These are phyloP conservation scores for Amia ocellicauda DNA, from an alignment of 2,113 vertebrate genomes.

Conservation along the genomic window DNA sequence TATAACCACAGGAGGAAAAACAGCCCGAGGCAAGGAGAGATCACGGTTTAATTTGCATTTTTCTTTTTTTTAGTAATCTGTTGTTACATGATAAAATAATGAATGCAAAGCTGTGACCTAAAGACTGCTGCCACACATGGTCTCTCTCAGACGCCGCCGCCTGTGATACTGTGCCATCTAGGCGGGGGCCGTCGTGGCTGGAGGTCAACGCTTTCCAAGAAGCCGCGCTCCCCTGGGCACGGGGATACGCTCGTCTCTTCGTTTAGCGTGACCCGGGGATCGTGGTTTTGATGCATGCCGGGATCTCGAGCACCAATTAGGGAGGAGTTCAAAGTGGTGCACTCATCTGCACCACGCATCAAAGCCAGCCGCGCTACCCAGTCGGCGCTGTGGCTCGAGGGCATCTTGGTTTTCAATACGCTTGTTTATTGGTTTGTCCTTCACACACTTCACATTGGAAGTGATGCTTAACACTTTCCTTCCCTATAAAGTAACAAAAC, in stretches of 20 bases:
- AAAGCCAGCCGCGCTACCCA: not conserved
- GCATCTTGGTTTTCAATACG: no score
- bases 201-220: not conserved
- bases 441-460: no score
- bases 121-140: not conserved
- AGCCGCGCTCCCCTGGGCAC: not conserved
- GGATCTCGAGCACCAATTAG: not conserved
- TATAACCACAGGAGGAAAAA: constrained; percentile 30
- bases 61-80: constrained; percentile 18
- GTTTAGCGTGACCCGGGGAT: not conserved
- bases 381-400: no score
- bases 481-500: no score
- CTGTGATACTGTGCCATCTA: not conserved
- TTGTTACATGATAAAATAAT: constrained; percentile 50
- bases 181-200: not conserved
- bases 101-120: constrained; percentile 47
- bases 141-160: not conserved
- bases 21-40: not conserved
- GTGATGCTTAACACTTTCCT: no score
- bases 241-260: not conserved
- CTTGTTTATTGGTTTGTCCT: no score
- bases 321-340: constrained; percentile 5
- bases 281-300: not conserved
- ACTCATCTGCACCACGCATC: not conserved
- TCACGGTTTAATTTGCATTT: constrained; percentile 21